These are phyloP conservation scores for Agelas oroides DNA, from an alignment of 37 sponge, comb jelly and placozoan genomes.

Conservation along the genomic window DNA sequence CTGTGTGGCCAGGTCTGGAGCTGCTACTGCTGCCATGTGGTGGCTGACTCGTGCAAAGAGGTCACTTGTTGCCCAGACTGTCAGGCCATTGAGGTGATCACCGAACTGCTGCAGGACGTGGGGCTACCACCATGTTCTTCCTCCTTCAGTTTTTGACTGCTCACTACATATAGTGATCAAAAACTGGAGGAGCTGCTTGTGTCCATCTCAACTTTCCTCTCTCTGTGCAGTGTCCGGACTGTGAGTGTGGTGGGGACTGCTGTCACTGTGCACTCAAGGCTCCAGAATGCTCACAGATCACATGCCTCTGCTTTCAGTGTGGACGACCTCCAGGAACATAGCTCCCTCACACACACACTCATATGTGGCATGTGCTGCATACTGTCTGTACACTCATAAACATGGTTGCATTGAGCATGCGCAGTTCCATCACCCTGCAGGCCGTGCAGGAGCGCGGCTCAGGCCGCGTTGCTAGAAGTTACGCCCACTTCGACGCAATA, in stretches of 20 bases:
- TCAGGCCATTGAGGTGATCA: neutral
- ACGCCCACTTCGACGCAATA: neutral
- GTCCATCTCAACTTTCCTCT: no score
- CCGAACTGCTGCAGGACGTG: no score
- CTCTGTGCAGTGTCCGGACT: conserved; percentile 40
- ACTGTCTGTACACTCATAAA: no score
- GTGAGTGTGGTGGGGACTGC: conserved; percentile 57
- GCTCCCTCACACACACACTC: no score
- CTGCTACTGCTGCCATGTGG: conserved; percentile 38
- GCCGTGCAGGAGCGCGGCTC: no score
- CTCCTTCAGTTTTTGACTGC: no score
- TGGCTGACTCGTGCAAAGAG: conserved; percentile 24
- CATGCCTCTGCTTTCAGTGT: conserved; percentile 78
- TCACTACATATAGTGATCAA: no score
- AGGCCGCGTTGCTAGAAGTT: no score
- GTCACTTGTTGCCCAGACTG: conserved; percentile 35
- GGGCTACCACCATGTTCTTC: neutral
- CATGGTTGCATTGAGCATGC: no score
- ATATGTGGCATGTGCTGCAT: no score
- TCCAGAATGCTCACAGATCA: conserved; percentile 67
- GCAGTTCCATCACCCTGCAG: no score
- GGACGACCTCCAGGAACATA: conserved; percentile 34
- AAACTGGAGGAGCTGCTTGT: neutral
- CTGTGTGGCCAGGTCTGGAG: conserved; percentile 25
- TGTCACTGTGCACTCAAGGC: conserved; percentile 59